Percentiles rank a stretch among this genome's conserved stretches.
phyloP scores from a whole-genome alignment of 2,888 invertebrate species.

The Creontiades dilutus region DNA sequence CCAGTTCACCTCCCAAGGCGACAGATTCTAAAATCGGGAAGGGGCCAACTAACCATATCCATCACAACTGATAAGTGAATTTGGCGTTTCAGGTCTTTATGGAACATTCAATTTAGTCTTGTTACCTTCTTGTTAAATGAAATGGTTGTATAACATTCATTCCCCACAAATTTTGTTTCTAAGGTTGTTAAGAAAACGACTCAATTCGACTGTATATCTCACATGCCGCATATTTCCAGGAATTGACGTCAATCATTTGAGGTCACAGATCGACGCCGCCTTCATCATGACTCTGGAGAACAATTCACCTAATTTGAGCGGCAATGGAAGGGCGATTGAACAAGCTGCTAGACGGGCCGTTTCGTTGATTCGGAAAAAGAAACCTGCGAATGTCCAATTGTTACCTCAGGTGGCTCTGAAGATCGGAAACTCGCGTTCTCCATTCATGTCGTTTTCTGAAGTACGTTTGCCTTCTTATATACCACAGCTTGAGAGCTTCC shows the following conservation, averaged over 20 bases:
- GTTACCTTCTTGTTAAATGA: too few relatives aligned
- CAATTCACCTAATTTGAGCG: neutral
- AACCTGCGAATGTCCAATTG: neutral
- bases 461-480: neutral
- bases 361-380: neutral
- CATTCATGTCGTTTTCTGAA: neutral
- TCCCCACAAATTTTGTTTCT: too few relatives aligned
- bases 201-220: neutral
- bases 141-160: too few relatives aligned
- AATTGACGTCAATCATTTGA: neutral
- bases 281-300: constrained; percentile 35
- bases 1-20: too few relatives aligned
- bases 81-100: too few relatives aligned
- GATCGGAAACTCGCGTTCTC: neutral
- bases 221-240: neutral
- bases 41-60: too few relatives aligned
- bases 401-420: neutral
- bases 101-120: too few relatives aligned
- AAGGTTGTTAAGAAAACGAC: too few relatives aligned
- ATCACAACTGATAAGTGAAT: too few relatives aligned
- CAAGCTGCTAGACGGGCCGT: neutral
- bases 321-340: neutral
- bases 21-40: too few relatives aligned
- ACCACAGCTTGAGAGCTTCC: too few relatives aligned
- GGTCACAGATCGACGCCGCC: constrained; percentile 7